Conservation (phyloP, 2,888 invertebrate species). For the Pinctada fucata region DNA sequence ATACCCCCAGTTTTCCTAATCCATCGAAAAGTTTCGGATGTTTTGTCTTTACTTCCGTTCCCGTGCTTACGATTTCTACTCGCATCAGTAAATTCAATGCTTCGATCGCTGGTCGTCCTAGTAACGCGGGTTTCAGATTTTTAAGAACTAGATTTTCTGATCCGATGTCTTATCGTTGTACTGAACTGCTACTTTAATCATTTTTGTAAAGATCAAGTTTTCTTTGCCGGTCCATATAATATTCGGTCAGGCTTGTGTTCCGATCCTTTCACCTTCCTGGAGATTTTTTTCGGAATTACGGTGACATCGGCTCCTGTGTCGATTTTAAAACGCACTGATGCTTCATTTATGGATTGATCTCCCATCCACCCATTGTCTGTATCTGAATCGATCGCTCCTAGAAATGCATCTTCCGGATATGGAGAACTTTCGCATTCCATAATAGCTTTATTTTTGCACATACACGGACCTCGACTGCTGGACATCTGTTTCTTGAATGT, state of each 20-base stretch:
- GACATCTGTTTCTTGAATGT: too few relatives aligned
- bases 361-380: conserved; percentile 17
- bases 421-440: conserved; percentile 11
- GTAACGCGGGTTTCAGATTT: conserved; percentile 22
- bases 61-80: conserved; percentile 3
- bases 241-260: too few relatives aligned
- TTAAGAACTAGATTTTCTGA: conserved; percentile 31
- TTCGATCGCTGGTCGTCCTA: conserved; percentile 39
- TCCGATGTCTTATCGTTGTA: neutral
- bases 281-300: conserved; percentile 14
- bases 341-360: conserved; percentile 14
- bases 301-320: conserved; percentile 47
- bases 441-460: too few relatives aligned
- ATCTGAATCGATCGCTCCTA: conserved; percentile 10
- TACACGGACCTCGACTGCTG: too few relatives aligned
- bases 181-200: neutral
- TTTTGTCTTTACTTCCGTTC: neutral
- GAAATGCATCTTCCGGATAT: conserved; percentile 3
- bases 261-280: conserved; percentile 2
- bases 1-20: conserved; percentile 40
- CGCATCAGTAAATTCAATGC: conserved; percentile 17
- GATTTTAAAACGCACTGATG: conserved; percentile 40
- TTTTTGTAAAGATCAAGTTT: conserved; percentile 32
- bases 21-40: conserved; percentile 35
- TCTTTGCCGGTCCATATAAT: too few relatives aligned